phyloP scores from a whole-genome alignment of 2,888 invertebrate genomes.

The Chrysomela aeneicollis region DNA sequence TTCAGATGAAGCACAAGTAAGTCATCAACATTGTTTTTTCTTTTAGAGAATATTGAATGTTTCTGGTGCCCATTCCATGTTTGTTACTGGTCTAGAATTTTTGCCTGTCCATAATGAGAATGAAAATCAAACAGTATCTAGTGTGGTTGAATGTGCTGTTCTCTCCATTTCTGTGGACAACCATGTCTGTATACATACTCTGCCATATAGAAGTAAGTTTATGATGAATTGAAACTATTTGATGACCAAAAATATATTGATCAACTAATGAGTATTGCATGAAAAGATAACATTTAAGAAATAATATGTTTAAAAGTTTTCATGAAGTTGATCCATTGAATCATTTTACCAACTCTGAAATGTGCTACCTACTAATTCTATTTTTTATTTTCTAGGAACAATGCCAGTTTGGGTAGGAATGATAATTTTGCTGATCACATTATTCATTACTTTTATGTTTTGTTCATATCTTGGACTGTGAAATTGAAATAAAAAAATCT shows the following conservation, averaged over 20 bases:
- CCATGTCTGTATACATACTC: constrained; percentile 86
- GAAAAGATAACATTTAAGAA: too few species aligned
- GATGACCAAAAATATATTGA: too few species aligned
- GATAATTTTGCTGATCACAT: constrained; percentile 75
- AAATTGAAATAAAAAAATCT: constrained; percentile 42
- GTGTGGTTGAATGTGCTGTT: constrained; percentile 84
- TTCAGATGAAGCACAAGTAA: not conserved
- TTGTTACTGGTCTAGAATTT: constrained; percentile 96
- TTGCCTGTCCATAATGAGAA: constrained; percentile 81
- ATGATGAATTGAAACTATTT: not conserved
- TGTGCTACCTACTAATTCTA: not conserved
- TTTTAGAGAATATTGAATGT: constrained; percentile 82
- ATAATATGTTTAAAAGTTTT: too few species aligned
- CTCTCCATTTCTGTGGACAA: constrained; percentile 97
- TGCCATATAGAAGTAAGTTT: constrained; percentile 80
- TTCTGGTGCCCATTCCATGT: constrained; percentile 90
- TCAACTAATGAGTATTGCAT: too few species aligned
- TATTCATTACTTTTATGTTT: constrained; percentile 80
- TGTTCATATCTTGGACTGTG: constrained; percentile 86
- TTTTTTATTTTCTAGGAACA: constrained; percentile 69
- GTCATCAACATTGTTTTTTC: constrained; percentile 24
- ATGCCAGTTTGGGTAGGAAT: constrained; percentile 85
- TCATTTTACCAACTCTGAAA: too few species aligned
- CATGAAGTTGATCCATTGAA: too few species aligned
- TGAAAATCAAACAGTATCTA: constrained; percentile 76